A percentile compares a stretch with the other conserved stretches of the same genome.
These are phyloP conservation scores for Coluber constrictor DNA, from an alignment of 2,797 vertebrate species.

Conservation along the genomic window DNA sequence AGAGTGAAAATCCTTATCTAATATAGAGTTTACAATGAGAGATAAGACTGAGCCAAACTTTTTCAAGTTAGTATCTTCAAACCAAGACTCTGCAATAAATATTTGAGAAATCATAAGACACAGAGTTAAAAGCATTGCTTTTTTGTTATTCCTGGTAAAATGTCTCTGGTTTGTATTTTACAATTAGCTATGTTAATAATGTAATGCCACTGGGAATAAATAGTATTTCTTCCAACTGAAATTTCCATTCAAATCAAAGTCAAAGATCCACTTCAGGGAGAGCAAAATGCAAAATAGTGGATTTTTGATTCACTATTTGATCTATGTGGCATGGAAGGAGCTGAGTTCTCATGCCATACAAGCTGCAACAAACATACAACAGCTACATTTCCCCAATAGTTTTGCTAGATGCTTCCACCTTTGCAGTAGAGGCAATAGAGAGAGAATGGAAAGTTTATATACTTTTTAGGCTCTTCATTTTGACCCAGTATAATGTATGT, in stretches of 20 bases:
- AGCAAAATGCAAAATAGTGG: not conserved
- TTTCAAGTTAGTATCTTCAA: not conserved
- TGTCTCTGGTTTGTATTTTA: not conserved
- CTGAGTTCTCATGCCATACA: not conserved
- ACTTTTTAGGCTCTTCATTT: not conserved
- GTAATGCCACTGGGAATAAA: not conserved
- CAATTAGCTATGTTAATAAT: not conserved
- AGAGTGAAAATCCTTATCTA: not conserved
- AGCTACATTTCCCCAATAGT: not conserved
- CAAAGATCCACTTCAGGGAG: not conserved
- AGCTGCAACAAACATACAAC: not conserved
- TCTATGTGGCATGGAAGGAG: not conserved
- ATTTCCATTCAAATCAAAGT: not conserved
- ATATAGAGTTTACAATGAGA: not conserved
- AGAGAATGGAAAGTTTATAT: not conserved
- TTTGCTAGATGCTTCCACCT: not conserved
- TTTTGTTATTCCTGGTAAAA: constrained; percentile 7
- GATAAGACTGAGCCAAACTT: not conserved
- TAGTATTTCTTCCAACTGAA: not conserved
- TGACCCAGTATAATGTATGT: not conserved
- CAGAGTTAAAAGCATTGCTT: not conserved
- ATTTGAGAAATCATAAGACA: constrained; percentile 36
- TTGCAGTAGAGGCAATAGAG: not conserved
- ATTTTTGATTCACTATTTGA: not conserved
- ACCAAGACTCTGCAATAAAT: not conserved